Evolutionary conservation across 2,113 vertebrate species (phyloP).

Genomic region (Physeter macrocephalus): DNA sequence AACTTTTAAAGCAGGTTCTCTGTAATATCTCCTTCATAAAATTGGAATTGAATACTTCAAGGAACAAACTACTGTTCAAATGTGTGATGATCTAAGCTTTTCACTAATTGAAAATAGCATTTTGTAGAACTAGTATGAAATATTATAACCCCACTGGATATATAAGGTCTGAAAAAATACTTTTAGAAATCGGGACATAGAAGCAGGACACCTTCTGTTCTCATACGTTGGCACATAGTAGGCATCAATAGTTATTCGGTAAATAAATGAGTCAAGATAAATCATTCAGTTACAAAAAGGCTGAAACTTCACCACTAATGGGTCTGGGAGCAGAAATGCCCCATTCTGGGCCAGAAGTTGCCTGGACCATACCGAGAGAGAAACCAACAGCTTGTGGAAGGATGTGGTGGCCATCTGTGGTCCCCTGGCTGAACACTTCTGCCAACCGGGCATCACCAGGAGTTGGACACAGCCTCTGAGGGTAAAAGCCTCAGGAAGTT

Average conservation of each 20-base stretch:
- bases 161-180: neutral
- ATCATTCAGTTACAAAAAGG: neutral
- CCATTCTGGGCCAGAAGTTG: neutral
- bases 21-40: neutral
- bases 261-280: neutral
- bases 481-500: neutral
- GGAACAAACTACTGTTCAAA: conserved; percentile 2
- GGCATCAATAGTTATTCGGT: neutral
- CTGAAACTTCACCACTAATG: accelerated
- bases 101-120: neutral
- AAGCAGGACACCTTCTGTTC: neutral
- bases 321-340: neutral
- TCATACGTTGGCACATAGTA: neutral
- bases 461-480: neutral
- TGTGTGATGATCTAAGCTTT: neutral
- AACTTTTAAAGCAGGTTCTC: neutral
- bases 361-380: accelerated
- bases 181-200: neutral
- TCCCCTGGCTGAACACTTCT: neutral
- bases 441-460: neutral
- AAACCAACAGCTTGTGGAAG: neutral
- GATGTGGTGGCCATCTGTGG: neutral
- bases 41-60: neutral
- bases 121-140: neutral
- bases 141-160: neutral